Base-by-base conservation (phyloP, 2,113 vertebrate species). In the Ceratotherium simum region DNA sequence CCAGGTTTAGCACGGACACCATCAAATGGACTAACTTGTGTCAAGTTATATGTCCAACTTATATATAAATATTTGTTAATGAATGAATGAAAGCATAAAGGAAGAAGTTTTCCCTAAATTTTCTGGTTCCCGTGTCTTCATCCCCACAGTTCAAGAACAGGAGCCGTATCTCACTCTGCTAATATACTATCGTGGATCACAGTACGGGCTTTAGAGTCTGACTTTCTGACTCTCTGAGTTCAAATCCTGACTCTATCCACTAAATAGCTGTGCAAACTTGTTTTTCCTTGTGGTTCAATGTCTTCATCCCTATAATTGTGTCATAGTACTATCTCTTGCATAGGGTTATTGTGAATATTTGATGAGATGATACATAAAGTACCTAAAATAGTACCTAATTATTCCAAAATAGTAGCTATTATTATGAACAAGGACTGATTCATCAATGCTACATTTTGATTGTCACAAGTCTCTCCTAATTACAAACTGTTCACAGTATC, bases 401-500 rank as follows among this genome's bases (percentile, higher is more conserved):
- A 48, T 39, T 69, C 27, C 36, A 58, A 81, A 78, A 64, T 29
- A 94, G n/a, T 36, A 89, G 39, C 14, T 23, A 17, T 42, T 84
- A 33, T 84, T 78, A 69, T 83, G 33, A 96, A 39, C 1, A 12
- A 31, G 56, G 86, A 90, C 18, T 83, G 69, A 87, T 58, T 91
- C 21, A 25, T 86, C 48, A 97, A 48, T 25, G 97, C 14, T 94
- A 29, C 39, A 5, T 92, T 96, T 94, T 33, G 56, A 5, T 12
- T 93, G 89, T 78, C 29, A 70, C 10, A 62, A 31, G 12, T 62
- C 31, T 83, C 42, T 88, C 42, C 58, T 95, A 60, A 76, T 73
- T 93, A 94, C 64, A 97, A 96, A 23, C 25, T 62, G 48, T 89
- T 97, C 76, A 60, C 88, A n/a, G 20, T 78, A 29, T 58, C 6